Evolutionary conservation across 2,888 invertebrate genomes (phyloP).

Genomic region (Tipula vernalis): DNA sequence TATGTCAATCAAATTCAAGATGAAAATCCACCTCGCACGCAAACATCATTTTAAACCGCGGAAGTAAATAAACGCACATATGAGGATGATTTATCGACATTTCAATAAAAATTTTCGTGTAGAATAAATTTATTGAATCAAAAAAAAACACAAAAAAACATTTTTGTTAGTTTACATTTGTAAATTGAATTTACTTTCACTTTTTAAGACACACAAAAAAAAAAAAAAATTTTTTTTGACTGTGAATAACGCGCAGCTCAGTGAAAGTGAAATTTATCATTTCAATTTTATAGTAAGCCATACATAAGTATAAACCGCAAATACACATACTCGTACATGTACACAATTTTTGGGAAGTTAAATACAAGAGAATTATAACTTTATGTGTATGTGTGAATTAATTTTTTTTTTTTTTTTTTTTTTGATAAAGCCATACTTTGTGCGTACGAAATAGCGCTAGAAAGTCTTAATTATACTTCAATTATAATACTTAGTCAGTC

Average conservation of each 20-base stretch:
- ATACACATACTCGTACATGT: background rate
- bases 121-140: background rate
- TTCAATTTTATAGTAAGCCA: background rate
- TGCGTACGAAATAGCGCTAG: background rate
- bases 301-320: background rate
- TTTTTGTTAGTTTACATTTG: background rate
- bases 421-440: background rate
- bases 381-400: background rate
- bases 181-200: background rate
- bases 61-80: background rate
- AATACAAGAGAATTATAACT: background rate
- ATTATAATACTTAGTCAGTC: background rate
- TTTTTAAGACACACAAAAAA: background rate
- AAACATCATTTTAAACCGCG: background rate
- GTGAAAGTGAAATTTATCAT: constrained; percentile 4
- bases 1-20: background rate
- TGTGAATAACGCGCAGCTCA: background rate
- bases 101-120: background rate
- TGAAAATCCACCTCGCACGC: background rate
- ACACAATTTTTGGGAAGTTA: background rate
- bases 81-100: background rate
- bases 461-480: background rate
- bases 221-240: background rate
- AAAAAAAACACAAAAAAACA: background rate
- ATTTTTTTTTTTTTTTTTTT: background rate